Base-by-base conservation (phyloP, 2,797 vertebrate species). In the Lemur catta region DNA sequence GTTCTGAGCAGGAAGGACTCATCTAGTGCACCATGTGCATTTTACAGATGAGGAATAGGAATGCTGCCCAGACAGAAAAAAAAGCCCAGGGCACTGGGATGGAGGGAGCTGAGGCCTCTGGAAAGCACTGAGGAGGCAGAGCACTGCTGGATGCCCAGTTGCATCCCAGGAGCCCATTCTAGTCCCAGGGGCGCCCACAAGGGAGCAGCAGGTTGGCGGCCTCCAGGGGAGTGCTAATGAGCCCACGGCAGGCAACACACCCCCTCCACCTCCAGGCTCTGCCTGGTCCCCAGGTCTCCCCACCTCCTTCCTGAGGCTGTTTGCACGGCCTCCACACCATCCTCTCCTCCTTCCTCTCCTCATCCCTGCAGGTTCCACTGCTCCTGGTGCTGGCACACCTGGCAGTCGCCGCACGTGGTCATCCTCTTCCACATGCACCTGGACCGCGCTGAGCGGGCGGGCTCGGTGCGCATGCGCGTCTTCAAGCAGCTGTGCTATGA, bases 381-480 rank as follows among this genome's bases (percentile, higher is more conserved):
- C 71, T 98, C 98, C 46, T 93, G 79, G 35, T 98, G 98, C 88
- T 92, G 87, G 88, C 98, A 97, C 55, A 91, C 82, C 63, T 98
- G 98, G 98, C 97, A 97, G 75, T 98, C 98, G 0, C 95, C 97
- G 52, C 96, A 98, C 80, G 52, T 98, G 41, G 96, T 97, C 82
- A 97, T 98, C 84, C 94, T 98, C 38, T 98, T 98, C 95, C 97
- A 98, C 84, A 96, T 98, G 93, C 38, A 92, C 78, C 96, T 98
- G 95, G 97, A 98, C 81, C 82, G 59, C 0, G 57, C 75, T 5
- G 88, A 91, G 94, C 90, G 95, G 0, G 84, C 87, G 0, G 98
- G 98, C 22, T 95, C 69, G 0, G 98, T 98, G 65, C 97, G 94
- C 69, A 98, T 98, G 98, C 97, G 98, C 4, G 92, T 97, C 43